These are phyloP conservation scores for Ciconia boyciana DNA, from an alignment of 2,113 vertebrate genomes.

Conservation along the genomic window DNA sequence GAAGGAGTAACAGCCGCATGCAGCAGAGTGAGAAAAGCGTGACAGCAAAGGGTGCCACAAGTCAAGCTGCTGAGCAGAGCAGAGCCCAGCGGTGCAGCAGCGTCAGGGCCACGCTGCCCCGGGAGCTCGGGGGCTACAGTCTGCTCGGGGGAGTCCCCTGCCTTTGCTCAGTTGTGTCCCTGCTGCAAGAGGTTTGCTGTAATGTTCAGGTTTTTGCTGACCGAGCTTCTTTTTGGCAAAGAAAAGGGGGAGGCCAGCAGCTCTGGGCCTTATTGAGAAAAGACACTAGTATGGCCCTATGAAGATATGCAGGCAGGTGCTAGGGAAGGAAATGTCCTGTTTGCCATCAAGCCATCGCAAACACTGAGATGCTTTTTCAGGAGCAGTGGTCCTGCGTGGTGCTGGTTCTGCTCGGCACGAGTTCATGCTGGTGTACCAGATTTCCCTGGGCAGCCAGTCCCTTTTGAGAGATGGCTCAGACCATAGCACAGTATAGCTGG, in stretches of 20 bases:
- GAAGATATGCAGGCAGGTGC: rapidly evolving
- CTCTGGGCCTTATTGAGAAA: neutral
- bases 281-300: neutral
- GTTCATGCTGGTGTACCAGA: neutral
- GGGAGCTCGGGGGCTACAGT: rapidly evolving
- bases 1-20: neutral
- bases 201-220: neutral
- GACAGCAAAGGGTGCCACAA: neutral
- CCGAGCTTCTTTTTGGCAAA: neutral
- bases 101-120: rapidly evolving
- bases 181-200: neutral
- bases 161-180: neutral
- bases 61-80: neutral
- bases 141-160: rapidly evolving
- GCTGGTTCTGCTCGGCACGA: neutral
- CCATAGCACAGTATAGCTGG: rapidly evolving
- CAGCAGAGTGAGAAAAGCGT: neutral
- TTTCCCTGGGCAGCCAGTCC: neutral
- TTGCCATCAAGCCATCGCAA: neutral
- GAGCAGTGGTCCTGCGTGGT: neutral
- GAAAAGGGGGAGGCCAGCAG: neutral
- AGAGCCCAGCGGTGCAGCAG: neutral
- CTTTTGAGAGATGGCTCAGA: neutral
- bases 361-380: neutral
- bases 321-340: neutral